Base-by-base conservation (phyloP, 2,888 invertebrate species). In the Trichogramma dendrolimi region DNA sequence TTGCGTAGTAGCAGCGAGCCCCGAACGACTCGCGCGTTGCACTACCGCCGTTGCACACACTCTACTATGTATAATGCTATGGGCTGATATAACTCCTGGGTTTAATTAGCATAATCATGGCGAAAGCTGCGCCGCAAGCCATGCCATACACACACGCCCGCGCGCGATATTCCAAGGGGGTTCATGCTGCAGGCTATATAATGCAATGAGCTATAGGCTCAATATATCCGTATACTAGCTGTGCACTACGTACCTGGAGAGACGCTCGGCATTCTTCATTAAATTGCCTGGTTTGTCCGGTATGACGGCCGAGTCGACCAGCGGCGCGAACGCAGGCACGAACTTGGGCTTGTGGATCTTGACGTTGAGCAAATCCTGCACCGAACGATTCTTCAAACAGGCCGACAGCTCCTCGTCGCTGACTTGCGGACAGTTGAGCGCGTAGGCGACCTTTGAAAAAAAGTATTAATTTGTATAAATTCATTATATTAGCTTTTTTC, bases 281-380 rank as follows among this genome's bases (percentile, higher is more conserved):
- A 88, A 85, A 73, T 85, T 86, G 51, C 84, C 82, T 2, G 93
- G 94, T 72, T 91, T 89, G 77, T 88, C 90, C 1, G 91, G 91
- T 68, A 94, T 88, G 66, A 94, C 90, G 56, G 89, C 87, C 41
- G 91, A 90, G 72, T 96, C 95, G 41, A 95, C 88, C 43, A 91
- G 86, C 4, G 96, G 96, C 1, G 94, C 95, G 71, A 92, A 88
- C 6, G 90, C 87, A n/a, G 92, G 91, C 71, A 90, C 87, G 79
- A 91, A 94, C 72, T 87, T 85, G 27, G 89, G 86, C 60, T 77
- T 77, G 66, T 75, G 71, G 61, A 78, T 75, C 68, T 72, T 73
- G 44, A 77, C 79, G 50, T 71, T 72, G 7, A 79, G 66, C 43
- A 79, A 66, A n/a, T 72, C 70, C 55, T 76, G 67, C 39, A 77